Evolutionary conservation across 1,140 invertebrate species (phyloP).

Genomic region (Linepithema humile): DNA sequence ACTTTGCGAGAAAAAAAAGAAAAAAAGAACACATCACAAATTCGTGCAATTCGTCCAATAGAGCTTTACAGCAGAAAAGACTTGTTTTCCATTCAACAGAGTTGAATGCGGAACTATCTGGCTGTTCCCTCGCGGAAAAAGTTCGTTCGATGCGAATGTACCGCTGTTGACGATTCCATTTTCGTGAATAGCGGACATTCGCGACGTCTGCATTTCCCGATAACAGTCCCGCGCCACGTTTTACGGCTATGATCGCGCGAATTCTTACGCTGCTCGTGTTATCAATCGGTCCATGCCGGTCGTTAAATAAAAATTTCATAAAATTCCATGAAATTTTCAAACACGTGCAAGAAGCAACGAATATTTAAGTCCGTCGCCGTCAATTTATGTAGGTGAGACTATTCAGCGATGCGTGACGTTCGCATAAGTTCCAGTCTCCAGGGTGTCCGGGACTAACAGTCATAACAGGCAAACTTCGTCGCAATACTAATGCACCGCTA

Average conservation of each 20-base stretch:
- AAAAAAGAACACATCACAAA: neutral
- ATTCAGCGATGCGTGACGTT: neutral
- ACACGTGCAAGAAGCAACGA: neutral
- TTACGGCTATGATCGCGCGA: neutral
- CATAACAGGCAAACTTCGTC: conserved; percentile 15
- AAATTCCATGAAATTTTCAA: neutral
- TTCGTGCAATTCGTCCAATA: neutral
- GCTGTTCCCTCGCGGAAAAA: conserved; percentile 20
- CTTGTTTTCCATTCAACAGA: conserved; percentile 39
- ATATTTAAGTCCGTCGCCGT: neutral
- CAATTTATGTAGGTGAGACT: neutral
- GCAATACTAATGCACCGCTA: conserved; percentile 18
- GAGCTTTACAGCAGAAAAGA: neutral
- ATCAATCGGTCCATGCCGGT: neutral
- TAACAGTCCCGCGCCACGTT: neutral
- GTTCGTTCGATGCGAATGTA: neutral
- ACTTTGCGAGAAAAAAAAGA: neutral
- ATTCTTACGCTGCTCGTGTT: neutral
- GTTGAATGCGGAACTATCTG: conserved; percentile 25
- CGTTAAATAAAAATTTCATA: neutral
- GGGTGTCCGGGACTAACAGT: neutral
- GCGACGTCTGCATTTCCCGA: neutral
- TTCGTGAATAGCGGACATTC: conserved; percentile 30
- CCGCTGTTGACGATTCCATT: conserved; percentile 34
- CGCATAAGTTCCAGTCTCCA: conserved; percentile 1